These are phyloP conservation scores for Bubo blakistoni DNA, from an alignment of 2,113 vertebrate species.

Conservation along the genomic window DNA sequence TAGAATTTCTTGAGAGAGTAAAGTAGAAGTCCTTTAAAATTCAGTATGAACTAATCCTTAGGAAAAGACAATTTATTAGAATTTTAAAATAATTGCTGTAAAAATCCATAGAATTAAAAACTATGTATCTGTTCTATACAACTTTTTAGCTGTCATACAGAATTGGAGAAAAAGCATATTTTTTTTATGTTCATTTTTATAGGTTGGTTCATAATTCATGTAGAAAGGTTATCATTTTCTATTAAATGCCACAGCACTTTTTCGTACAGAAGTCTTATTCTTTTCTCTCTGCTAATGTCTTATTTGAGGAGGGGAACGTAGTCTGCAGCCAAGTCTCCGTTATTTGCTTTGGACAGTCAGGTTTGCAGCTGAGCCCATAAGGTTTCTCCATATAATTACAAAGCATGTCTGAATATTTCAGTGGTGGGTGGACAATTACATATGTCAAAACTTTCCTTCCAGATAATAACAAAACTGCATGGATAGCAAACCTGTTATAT, in stretches of 20 bases:
- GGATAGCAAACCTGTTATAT: slow-evolving; percentile 3
- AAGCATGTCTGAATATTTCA: slow-evolving; percentile 23
- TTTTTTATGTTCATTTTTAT: not conserved
- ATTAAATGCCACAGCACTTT: not conserved
- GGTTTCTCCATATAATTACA: slow-evolving; percentile 43
- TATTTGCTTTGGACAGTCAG: slow-evolving; percentile 43
- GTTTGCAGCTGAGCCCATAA: slow-evolving; percentile 46
- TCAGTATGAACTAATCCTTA: not conserved
- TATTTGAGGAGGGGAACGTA: not conserved
- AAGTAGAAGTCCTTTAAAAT: not conserved
- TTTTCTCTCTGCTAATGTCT: not conserved
- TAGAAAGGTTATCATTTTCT: not conserved
- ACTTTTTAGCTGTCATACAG: not conserved
- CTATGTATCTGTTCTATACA: not conserved
- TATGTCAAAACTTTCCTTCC: slow-evolving; percentile 46
- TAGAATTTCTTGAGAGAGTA: not conserved
- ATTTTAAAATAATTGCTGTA: not conserved
- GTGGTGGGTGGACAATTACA: slow-evolving; percentile 49
- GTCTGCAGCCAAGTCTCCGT: not conserved
- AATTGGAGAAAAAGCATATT: not conserved
- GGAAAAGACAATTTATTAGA: not conserved
- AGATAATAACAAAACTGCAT: slow-evolving; percentile 31
- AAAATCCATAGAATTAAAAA: not conserved
- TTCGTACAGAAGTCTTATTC: not conserved
- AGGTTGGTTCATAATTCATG: not conserved